These are phyloP conservation scores for Amblyraja radiata DNA, from an alignment of 2,797 vertebrate species.

Conservation along the genomic window DNA sequence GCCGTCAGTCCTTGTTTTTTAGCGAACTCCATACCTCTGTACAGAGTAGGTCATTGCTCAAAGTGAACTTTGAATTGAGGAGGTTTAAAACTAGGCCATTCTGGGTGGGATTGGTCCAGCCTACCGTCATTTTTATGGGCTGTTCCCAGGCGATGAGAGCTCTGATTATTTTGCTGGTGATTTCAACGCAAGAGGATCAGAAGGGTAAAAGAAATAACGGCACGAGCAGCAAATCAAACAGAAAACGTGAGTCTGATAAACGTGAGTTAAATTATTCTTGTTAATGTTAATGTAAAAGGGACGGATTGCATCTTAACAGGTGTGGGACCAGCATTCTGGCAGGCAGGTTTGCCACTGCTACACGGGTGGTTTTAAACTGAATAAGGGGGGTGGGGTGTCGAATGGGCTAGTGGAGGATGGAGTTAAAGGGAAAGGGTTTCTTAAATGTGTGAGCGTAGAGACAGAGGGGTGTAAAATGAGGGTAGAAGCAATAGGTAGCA, in stretches of 20 bases:
- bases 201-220: neutral
- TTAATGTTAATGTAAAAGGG: too few relatives aligned
- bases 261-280: neutral
- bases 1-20: neutral
- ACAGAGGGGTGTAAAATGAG: too few relatives aligned
- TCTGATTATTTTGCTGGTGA: neutral
- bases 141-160: neutral
- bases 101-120: too few relatives aligned
- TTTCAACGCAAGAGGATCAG: neutral
- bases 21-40: neutral
- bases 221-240: neutral
- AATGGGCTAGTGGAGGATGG: too few relatives aligned
- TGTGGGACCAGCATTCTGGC: too few relatives aligned
- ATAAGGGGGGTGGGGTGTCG: too few relatives aligned
- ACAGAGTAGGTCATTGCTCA: neutral
- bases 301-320: too few relatives aligned
- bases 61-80: constrained; percentile 18
- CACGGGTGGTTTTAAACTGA: too few relatives aligned
- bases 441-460: too few relatives aligned
- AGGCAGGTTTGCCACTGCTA: too few relatives aligned
- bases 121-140: neutral
- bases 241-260: neutral
- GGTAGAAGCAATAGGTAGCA: too few relatives aligned
- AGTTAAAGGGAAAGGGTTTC: too few relatives aligned
- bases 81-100: neutral